Conservation (phyloP, 1,140 invertebrate species). For the Adoxophyes honmai region DNA sequence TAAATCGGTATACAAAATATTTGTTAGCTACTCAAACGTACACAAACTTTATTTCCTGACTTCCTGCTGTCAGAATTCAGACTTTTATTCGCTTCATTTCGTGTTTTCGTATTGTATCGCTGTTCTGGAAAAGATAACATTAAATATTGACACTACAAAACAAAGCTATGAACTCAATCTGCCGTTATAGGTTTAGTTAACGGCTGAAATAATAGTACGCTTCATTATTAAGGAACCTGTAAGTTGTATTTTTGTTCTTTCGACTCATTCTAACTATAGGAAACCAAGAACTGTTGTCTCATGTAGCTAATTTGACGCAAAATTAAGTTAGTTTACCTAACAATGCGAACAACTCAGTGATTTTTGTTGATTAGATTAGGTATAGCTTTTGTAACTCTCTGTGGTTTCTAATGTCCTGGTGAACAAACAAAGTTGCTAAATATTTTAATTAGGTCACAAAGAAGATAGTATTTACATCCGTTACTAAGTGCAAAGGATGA, state of each 20-base stretch:
- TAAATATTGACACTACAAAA: slow-evolving; percentile 1
- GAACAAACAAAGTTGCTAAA: too few species aligned
- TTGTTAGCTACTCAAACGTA: not conserved
- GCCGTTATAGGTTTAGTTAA: not conserved
- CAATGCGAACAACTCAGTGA: too few species aligned
- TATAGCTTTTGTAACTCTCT: too few species aligned
- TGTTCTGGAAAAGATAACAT: slow-evolving; percentile 4
- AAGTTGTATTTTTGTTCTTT: not conserved
- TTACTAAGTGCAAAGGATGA: too few species aligned
- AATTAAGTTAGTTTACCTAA: not conserved
- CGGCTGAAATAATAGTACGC: slow-evolving; percentile 5
- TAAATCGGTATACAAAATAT: not conserved
- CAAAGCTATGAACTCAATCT: slow-evolving; percentile 8
- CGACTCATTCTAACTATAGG: slow-evolving; percentile 4
- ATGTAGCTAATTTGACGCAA: not conserved
- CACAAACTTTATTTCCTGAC: not conserved
- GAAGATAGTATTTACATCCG: too few species aligned
- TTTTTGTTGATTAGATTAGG: too few species aligned
- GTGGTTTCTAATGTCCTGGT: too few species aligned
- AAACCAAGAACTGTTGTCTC: not conserved
- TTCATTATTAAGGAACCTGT: not conserved
- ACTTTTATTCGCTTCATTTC: not conserved
- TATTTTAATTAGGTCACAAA: too few species aligned
- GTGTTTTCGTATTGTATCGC: not conserved
- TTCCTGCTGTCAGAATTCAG: not conserved